These are phyloP conservation scores for Coracias cyanogaster DNA, from an alignment of 2,797 vertebrate genomes.

Conservation along the genomic window DNA sequence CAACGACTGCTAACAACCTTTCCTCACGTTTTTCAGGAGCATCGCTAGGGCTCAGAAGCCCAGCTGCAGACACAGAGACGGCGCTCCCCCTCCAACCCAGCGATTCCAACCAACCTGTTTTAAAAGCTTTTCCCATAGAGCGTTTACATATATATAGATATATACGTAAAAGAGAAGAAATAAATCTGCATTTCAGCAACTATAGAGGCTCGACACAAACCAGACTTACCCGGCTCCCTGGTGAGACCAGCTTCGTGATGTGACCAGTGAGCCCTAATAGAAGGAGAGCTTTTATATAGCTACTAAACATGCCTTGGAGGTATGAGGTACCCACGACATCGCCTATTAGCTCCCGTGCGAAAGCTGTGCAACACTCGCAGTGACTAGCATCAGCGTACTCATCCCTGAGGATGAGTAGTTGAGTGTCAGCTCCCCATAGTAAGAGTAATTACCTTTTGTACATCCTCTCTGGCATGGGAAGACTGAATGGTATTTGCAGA, in stretches of 20 bases:
- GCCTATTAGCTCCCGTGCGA: neutral
- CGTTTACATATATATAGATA: neutral
- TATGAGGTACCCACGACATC: neutral
- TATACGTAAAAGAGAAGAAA: neutral
- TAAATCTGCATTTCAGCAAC: neutral
- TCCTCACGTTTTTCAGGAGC: neutral
- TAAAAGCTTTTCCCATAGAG: neutral
- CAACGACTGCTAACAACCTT: neutral
- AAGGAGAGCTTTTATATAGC: conserved; percentile 29
- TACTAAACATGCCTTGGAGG: neutral
- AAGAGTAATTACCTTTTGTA: neutral
- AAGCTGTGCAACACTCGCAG: neutral
- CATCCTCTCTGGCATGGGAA: conserved; percentile 9
- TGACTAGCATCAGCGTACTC: neutral
- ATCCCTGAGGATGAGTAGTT: conserved; percentile 9
- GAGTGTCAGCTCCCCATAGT: neutral
- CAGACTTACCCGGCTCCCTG: conserved; percentile 33
- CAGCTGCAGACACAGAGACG: accelerated
- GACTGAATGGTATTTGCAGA: neutral
- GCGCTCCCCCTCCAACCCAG: neutral
- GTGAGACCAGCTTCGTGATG: neutral
- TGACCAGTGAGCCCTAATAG: neutral
- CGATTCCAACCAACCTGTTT: accelerated
- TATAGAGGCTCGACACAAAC: neutral
- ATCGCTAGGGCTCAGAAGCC: neutral